A percentile compares a stretch with the other conserved stretches of the same genome.
These are phyloP conservation scores for Tichodroma muraria DNA, from an alignment of 2,113 vertebrate species.

Conservation along the genomic window DNA sequence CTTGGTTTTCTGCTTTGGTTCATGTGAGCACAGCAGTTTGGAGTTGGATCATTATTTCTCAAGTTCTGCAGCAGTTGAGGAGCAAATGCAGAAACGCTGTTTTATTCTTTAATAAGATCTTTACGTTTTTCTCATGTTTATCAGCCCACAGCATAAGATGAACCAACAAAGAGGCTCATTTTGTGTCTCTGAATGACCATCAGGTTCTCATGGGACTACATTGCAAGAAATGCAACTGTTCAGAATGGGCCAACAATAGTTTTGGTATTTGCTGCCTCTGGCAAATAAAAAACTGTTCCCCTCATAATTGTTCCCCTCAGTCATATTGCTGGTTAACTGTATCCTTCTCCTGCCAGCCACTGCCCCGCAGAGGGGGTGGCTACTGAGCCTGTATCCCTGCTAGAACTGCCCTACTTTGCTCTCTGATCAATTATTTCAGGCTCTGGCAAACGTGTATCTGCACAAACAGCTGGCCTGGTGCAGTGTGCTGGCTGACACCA, in stretches of 20 bases:
- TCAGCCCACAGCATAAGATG: neutral
- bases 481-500: neutral
- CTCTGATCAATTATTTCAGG: neutral
- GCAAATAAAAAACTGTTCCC: neutral
- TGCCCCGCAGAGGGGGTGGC: neutral
- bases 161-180: neutral
- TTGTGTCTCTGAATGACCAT: neutral
- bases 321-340: neutral
- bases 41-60: neutral
- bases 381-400: neutral
- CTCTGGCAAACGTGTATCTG: neutral
- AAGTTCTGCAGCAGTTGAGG: neutral
- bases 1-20: neutral
- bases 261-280: slow-evolving; percentile 2
- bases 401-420: neutral
- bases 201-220: neutral
- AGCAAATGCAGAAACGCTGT: neutral
- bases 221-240: neutral
- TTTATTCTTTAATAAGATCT: neutral
- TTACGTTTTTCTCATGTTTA: neutral
- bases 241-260: neutral
- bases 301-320: neutral
- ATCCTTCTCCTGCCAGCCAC: neutral
- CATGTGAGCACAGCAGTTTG: neutral
- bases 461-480: neutral